Base-by-base conservation (phyloP, 2,888 invertebrate genomes). In the Andrena flavipes region DNA sequence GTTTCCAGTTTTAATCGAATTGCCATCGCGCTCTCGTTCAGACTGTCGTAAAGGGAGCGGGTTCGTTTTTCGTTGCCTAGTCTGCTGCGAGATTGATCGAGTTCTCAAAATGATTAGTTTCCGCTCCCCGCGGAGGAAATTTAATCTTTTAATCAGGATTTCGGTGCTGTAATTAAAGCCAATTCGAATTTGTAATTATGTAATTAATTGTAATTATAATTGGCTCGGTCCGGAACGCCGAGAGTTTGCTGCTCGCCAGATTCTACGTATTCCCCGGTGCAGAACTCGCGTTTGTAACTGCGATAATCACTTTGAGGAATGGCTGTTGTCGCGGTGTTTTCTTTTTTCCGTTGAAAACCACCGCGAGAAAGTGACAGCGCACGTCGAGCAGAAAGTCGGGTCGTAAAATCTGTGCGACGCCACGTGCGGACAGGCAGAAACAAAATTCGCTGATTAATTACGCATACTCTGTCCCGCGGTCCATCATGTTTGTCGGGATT, bases 361-460 rank as follows among this genome's bases (percentile, higher is more conserved):
- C 49, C 64, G 59, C 76, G 85, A 84, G 82, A 85, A 84, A 84
- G 84, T 70, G 84, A 73, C 81, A 23, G 69, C 35, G 63, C 68
- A 64, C 51, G 77, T 69, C 64, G 81, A 64, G 74, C 72, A 20
- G 35, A 49, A 7, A 26, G 26, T 71, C 48, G 68, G 56, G 68
- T 77, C 68, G 68, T 77, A 77, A 80, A 80, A 63, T 62, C 23
- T 54, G 26, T 10, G 68, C 54, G 73, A 68, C 62, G 76, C 49
- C 23, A 16, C 42, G 42, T 0, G 33, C 23, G 29, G 51, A 13
- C 67, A 70, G 26, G 20, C 29, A 62, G 16, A 54, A 59, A 35
- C 76, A 63, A 56, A 60, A 42, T 72, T 68, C 77, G 77, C 68
- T 80, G 80, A 80, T 77, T 80, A 80, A 80, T 80, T 76, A 76